These are phyloP conservation scores for Crioceris asparagi DNA, from an alignment of 2,888 invertebrate species.

Conservation along the genomic window DNA sequence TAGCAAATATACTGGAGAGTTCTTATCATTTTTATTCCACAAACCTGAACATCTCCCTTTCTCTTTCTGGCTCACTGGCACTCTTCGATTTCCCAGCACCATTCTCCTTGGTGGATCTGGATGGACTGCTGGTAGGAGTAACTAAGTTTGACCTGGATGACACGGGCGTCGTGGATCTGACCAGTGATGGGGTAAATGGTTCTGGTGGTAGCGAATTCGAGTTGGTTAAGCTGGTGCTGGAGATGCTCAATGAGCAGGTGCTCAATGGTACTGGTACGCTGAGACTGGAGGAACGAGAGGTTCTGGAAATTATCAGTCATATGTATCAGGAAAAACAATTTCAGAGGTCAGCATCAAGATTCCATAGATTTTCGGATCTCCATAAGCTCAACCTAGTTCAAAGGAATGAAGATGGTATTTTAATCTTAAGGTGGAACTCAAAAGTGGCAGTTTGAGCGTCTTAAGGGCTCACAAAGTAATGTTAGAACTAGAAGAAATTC, in stretches of 20 bases:
- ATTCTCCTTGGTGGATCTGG: constrained; percentile 26
- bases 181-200: constrained; percentile 34
- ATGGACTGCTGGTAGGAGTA: constrained; percentile 32
- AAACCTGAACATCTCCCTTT: constrained; percentile 41
- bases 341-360: not conserved
- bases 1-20: no score
- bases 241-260: constrained; percentile 34
- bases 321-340: not conserved
- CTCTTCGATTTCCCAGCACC: constrained; percentile 39
- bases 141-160: constrained; percentile 28
- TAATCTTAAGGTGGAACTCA: no score
- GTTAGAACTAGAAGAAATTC: no score
- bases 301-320: constrained; percentile 2
- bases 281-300: constrained; percentile 38
- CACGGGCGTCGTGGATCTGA: constrained; percentile 32
- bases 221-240: constrained; percentile 34
- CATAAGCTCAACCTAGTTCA: no score
- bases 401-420: no score
- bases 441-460: no score
- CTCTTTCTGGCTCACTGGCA: constrained; percentile 43
- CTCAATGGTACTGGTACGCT: constrained; percentile 39
- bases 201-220: constrained; percentile 29
- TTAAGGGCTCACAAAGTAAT: no score
- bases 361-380: not conserved
- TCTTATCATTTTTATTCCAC: no score